Conservation (phyloP, 53 echinoderm and acorn worm genomes). For the Echinometra lucunter region DNA sequence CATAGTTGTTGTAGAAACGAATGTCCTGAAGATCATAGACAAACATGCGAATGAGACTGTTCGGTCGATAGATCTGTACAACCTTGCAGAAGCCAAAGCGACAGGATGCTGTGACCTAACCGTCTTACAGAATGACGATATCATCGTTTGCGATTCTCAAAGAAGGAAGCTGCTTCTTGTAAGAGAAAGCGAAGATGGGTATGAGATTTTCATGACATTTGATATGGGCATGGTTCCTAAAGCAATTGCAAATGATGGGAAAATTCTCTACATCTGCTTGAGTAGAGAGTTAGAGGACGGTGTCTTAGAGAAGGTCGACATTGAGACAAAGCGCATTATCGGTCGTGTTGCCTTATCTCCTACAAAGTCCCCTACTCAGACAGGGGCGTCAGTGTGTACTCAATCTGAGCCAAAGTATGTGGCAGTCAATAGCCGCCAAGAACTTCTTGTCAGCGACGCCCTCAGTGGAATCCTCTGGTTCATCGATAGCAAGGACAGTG, state of each 20-base stretch:
- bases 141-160: conserved; percentile 46
- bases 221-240: neutral
- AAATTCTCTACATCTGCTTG: neutral
- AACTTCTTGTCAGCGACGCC: conserved; percentile 28
- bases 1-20: neutral
- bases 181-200: neutral
- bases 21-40: neutral
- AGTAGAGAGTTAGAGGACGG: neutral
- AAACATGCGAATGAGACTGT: neutral
- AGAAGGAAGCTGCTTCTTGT: neutral
- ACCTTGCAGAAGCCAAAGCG: conserved; percentile 17
- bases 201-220: conserved; percentile 10
- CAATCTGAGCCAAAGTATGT: conserved; percentile 8
- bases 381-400: neutral
- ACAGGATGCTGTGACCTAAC: conserved; percentile 44
- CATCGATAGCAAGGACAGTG: neutral
- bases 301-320: conserved; percentile 23
- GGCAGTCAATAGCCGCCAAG: neutral
- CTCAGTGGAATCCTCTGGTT: neutral
- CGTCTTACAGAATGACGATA: conserved; percentile 29
- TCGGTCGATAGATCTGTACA: neutral
- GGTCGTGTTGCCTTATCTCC: neutral
- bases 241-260: conserved; percentile 3
- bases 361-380: neutral
- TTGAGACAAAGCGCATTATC: neutral